These are phyloP conservation scores for Ichneumoninae sp. DNA, from an alignment of 2,888 invertebrate species.

Conservation along the genomic window DNA sequence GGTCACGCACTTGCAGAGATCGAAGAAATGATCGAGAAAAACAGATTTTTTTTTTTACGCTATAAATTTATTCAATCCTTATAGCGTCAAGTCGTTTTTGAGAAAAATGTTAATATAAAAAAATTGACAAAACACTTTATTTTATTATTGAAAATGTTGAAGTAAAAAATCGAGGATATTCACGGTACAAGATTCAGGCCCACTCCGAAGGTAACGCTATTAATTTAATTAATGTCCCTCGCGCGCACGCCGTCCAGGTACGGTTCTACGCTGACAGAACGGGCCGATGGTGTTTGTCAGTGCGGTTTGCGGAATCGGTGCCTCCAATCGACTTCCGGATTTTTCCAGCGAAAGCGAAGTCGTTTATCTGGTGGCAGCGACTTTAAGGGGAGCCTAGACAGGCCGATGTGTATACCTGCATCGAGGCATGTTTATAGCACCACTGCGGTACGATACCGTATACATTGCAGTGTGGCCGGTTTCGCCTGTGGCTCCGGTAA, in stretches of 20 bases:
- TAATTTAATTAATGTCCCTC: not conserved
- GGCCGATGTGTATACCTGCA: slow-evolving; percentile 9
- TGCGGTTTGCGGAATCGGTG: slow-evolving; percentile 55
- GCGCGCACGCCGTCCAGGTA: not conserved
- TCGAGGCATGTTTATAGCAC: slow-evolving; percentile 15
- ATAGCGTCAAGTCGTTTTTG: not conserved
- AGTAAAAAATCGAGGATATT: not conserved
- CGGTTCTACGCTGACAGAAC: slow-evolving; percentile 14
- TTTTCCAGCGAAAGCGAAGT: slow-evolving; percentile 70
- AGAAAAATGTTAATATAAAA: not conserved
- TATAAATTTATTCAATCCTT: too few relatives aligned
- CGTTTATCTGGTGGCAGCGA: slow-evolving; percentile 42
- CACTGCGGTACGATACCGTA: slow-evolving; percentile 10
- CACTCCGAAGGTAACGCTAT: not conserved
- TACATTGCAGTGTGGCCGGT: slow-evolving; percentile 47
- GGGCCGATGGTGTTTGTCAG: slow-evolving; percentile 13
- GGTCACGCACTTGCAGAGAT: not conserved
- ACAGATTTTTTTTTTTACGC: too few relatives aligned
- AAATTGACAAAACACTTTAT: not conserved
- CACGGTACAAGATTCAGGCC: not conserved
- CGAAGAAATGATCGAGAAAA: too few relatives aligned
- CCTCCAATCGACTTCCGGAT: slow-evolving; percentile 63
- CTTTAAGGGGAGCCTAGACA: slow-evolving; percentile 31
- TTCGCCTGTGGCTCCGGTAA: slow-evolving; percentile 65
- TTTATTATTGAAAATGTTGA: not conserved